phyloP scores from a whole-genome alignment of 2,888 invertebrate species.

The Eurois occulta region DNA sequence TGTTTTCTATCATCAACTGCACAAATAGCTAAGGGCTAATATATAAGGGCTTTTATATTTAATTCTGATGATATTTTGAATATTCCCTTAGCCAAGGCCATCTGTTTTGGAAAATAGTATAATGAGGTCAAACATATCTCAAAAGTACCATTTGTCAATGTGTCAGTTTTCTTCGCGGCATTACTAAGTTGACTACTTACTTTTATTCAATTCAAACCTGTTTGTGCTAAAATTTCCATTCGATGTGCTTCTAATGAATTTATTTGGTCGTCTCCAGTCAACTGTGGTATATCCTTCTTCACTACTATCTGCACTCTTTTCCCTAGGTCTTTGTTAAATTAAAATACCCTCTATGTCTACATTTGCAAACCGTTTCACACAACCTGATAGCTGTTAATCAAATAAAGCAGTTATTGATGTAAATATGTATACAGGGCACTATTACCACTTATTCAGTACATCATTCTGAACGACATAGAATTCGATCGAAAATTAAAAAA shows the following conservation, averaged over 20 bases:
- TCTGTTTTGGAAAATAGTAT: neutral
- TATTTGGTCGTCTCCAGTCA: neutral
- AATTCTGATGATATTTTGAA: no score
- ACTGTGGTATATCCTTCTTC: neutral
- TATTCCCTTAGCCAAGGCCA: neutral
- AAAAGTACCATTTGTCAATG: neutral
- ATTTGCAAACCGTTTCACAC: neutral
- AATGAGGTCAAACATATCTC: neutral
- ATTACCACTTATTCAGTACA: no score
- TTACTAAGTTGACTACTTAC: neutral
- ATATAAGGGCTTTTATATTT: no score
- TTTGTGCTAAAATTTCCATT: neutral
- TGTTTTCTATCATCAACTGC: no score
- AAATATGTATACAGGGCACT: no score
- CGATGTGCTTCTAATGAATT: neutral
- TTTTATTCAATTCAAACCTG: neutral
- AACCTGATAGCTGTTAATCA: neutral
- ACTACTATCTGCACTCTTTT: neutral
- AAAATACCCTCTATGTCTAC: neutral
- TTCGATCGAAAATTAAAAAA: no score
- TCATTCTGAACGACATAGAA: no score
- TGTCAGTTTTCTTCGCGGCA: neutral
- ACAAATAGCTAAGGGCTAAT: no score
- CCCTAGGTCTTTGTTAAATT: neutral
- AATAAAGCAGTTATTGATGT: no score